Evolutionary conservation across 2,888 invertebrate species (phyloP).

Genomic region (Stramonita haemastoma): DNA sequence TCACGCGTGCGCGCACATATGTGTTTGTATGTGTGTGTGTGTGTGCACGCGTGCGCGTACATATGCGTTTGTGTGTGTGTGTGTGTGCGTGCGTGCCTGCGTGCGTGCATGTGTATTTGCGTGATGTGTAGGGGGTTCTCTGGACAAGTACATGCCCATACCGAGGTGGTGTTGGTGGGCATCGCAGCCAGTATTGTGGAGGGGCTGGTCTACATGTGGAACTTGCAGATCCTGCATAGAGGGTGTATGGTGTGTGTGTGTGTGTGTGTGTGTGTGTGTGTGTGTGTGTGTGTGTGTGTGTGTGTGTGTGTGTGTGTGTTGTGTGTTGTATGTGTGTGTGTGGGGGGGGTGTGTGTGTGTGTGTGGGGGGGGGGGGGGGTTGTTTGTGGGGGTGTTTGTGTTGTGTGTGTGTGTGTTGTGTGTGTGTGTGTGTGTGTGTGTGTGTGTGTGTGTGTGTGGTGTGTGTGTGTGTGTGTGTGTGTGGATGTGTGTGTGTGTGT

Average conservation of each 20-base stretch:
- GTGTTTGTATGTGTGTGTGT: too few species aligned
- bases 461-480: background rate
- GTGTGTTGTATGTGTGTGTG: background rate
- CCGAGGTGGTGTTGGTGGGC: slow-evolving; percentile 72
- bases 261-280: slow-evolving; percentile 2
- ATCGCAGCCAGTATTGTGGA: slow-evolving; percentile 73
- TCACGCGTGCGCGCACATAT: too few species aligned
- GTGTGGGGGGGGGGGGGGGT: background rate
- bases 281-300: background rate
- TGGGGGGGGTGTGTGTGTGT: background rate
- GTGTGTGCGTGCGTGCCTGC: too few species aligned
- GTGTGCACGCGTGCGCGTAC: too few species aligned
- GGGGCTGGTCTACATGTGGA: slow-evolving; percentile 77
- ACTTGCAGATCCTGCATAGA: slow-evolving; percentile 76
- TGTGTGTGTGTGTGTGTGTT: slow-evolving; percentile 24
- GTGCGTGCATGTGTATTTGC: too few species aligned
- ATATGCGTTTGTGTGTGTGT: too few species aligned
- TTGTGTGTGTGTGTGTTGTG: slow-evolving; percentile 15
- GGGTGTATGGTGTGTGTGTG: slow-evolving; percentile 52
- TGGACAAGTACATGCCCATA: slow-evolving; percentile 73
- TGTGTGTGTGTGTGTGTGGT: background rate
- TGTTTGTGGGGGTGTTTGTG: background rate
- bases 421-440: background rate
- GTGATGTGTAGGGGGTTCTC: slow-evolving; percentile 69
- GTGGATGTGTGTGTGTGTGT: background rate